A percentile compares a stretch with the other conserved stretches of the same genome.
Evolutionary conservation across 2,113 vertebrate genomes (phyloP).

Genomic region (Thymallus thymallus): DNA sequence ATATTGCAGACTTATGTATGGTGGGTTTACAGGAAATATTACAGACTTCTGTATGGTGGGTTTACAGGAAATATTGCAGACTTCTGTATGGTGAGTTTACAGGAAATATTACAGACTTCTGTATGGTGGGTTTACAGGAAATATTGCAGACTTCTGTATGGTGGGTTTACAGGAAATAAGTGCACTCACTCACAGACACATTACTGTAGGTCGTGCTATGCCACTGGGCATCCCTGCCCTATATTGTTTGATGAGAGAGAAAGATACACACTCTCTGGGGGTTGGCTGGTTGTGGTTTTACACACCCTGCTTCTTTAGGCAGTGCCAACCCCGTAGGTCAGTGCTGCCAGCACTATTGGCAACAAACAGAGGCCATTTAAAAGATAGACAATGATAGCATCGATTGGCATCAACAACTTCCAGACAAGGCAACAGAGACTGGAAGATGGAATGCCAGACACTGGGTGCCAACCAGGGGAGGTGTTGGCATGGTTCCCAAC

Average conservation of each 20-base stretch:
- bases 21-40: too few relatives aligned
- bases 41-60: too few relatives aligned
- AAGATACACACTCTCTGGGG: neutral
- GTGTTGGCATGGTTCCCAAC: slow-evolving; percentile 17
- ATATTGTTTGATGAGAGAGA: slow-evolving; percentile 3
- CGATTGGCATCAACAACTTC: neutral
- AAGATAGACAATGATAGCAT: neutral
- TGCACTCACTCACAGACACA: neutral
- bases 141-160: too few relatives aligned
- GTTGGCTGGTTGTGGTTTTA: neutral
- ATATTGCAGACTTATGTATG: too few relatives aligned
- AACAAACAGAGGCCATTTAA: neutral
- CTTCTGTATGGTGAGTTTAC: too few relatives aligned
- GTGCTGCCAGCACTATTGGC: neutral
- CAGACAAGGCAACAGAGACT: neutral
- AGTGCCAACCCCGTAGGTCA: neutral
- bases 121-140: too few relatives aligned
- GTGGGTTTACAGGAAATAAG: slow-evolving; percentile 8
- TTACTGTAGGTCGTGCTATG: slow-evolving; percentile 1
- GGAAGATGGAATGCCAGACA: slow-evolving; percentile 6
- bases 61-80: too few relatives aligned
- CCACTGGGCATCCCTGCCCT: slow-evolving; percentile 5
- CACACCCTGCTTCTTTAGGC: neutral
- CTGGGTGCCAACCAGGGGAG: slow-evolving; percentile 20
- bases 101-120: too few relatives aligned